Conservation (phyloP, 2,888 invertebrate species). For the Lochmaea capreae region DNA sequence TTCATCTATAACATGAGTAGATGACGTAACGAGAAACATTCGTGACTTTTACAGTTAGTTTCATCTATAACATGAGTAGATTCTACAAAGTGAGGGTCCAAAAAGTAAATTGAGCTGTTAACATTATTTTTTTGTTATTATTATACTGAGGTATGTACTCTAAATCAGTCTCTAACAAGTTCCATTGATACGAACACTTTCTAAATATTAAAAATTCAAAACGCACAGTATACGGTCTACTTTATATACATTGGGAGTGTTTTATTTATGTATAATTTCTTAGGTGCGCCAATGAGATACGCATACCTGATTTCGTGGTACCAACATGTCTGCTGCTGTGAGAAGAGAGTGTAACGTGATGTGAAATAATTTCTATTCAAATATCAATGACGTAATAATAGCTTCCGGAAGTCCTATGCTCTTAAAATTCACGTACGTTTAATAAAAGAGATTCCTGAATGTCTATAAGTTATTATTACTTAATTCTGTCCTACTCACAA, state of each 20-base stretch:
- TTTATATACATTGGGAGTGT: neutral
- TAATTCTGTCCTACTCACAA: neutral
- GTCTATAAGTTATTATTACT: neutral
- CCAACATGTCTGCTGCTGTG: constrained; percentile 20
- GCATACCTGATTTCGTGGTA: constrained; percentile 26
- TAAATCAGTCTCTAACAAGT: no score
- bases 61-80: no score
- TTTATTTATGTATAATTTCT: neutral
- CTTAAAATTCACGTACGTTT: constrained; percentile 16
- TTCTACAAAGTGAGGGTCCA: no score
- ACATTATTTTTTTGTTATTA: no score
- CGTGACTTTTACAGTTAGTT: no score
- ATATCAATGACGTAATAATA: constrained; percentile 14
- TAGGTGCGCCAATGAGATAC: constrained; percentile 11
- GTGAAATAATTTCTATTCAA: constrained; percentile 25
- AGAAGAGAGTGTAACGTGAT: constrained; percentile 13
- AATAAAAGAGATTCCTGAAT: constrained; percentile 8
- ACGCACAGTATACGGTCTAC: neutral
- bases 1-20: no score
- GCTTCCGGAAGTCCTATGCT: constrained; percentile 12
- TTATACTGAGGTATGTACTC: no score
- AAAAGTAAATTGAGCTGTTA: no score
- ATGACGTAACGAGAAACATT: no score
- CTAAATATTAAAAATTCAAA: neutral
- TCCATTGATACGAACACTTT: neutral